Base-by-base conservation (phyloP, 2,888 invertebrate species). In the Tubiluchus corallicola region DNA sequence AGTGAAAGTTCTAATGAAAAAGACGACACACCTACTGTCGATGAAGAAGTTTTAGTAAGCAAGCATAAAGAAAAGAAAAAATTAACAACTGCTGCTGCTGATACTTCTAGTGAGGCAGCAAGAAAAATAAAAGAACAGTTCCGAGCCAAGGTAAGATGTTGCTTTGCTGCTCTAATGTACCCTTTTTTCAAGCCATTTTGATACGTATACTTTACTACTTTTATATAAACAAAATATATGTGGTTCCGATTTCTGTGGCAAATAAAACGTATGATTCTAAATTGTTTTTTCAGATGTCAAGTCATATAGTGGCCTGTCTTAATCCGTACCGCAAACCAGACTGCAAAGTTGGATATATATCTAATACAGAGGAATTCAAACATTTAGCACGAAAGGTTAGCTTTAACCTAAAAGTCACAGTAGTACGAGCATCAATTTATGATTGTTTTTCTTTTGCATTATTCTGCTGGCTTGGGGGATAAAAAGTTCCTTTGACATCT, bases 301-400 rank as follows among this genome's bases (percentile, higher is more conserved):
- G 53, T 3, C 56, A 55, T 50, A 58, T 63, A 37, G 59, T 63
- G 50, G 75, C 78, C 47, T 80, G 81, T 57, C 72, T 94, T 47
- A 85, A 83, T 66, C 83, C 83, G 1, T 94, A 82, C 66, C 71
- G 85, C 44, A 82, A 81, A 57, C 74, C 78, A 0, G 81, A 79
- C 51, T 94, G 90, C 57, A 75, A 75, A 53, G 70, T 76, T 49
- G 94, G 84, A 0, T 71, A 80, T 53, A 92, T 96, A 54, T 77
- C 77, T 2, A 79, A 75, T 57, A 85, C 82, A 0, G 83, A 87
- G 39, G 92, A 94, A 64, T 84, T 92, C 64, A 90, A 90, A 62
- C 85, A 88, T 68, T 71, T 92, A 45, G 88, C 90, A 2, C 74
- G 87, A 66, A 92, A 90, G 57, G 64, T 65, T n/a, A n/a, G n/a